Percentiles rank a stretch among this genome's conserved stretches.
Evolutionary conservation across 2,797 vertebrate genomes (phyloP).

Genomic region (Aeoliscus strigatus): DNA sequence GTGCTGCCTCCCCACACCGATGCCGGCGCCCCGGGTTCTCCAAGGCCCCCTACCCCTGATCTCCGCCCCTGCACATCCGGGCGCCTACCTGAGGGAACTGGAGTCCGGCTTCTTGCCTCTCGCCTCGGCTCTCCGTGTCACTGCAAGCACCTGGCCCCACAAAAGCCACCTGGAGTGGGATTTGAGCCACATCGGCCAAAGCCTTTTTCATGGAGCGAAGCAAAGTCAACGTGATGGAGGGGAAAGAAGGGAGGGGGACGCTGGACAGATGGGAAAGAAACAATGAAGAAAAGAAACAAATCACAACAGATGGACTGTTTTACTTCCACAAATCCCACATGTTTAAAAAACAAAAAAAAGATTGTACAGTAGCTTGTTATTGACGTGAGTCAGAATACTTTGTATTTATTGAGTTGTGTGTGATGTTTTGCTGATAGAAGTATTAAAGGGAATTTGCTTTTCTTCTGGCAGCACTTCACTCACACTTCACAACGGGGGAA

Average conservation of each 20-base stretch:
- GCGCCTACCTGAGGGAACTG: constrained; percentile 38
- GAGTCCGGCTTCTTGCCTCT: constrained; percentile 30
- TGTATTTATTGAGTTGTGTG: neutral
- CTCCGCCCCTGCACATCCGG: constrained; percentile 29
- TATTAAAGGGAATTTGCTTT: constrained; percentile 8
- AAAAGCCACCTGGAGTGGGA: constrained; percentile 57
- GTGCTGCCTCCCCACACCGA: constrained; percentile 61
- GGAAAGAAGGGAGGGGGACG: constrained; percentile 20
- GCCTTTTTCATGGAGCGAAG: constrained; percentile 28
- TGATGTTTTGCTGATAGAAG: constrained; percentile 18
- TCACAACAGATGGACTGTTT: constrained; percentile 27
- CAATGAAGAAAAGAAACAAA: constrained; percentile 24
- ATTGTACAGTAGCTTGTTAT: constrained; percentile 21
- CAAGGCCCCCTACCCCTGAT: constrained; percentile 46
- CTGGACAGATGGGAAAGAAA: constrained; percentile 14
- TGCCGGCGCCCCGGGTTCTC: constrained; percentile 43
- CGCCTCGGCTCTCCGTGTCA: constrained; percentile 20
- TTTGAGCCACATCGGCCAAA: constrained; percentile 30
- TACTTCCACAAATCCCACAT: constrained; percentile 10
- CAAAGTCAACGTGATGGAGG: constrained; percentile 18
- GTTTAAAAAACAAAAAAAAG: too few relatives aligned
- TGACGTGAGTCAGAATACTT: constrained; percentile 36
- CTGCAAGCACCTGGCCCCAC: constrained; percentile 28
- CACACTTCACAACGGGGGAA: constrained; percentile 13
- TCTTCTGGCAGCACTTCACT: constrained; percentile 16